Base-by-base conservation (phyloP, 2,888 invertebrate species). In the Ectemnius continuus region DNA sequence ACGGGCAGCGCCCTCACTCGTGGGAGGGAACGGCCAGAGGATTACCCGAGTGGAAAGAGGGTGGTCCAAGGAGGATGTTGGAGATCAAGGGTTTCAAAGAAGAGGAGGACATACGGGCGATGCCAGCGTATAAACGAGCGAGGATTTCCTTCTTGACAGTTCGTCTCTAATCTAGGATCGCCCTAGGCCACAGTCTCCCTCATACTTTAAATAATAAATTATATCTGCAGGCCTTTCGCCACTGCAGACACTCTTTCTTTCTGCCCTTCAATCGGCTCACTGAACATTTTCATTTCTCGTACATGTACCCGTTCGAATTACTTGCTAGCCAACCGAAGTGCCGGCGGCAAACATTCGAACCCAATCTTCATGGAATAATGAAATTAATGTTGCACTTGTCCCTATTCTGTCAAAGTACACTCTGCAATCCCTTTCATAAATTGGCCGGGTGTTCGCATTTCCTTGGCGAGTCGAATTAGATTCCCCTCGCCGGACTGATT, bases 151-250 rank as follows among this genome's bases (percentile, higher is more conserved):
- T 68, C 69, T 68, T 76, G 80, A 83, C 85, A 86, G 82, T 86
- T 86, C 83, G 82, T 79, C 80, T 74, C 81, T 77, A 85, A 84
- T 80, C 70, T 68, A 73, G 62, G 77, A 81, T 74, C 70, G 86
- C 86, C 83, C 52, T 52, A 61, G 77, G 86, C 70, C 56, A 71
- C 52, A 62, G 67, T 60, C 52, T 36, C 36, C 61, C 70, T 79
- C 77, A 80, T 74, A 63, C 62, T 52, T 20, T 48, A 76, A 80
- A 70, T 69, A 74, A 74, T 61, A 67, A 67, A 77, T 80, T 70
- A 70, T 62, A 70, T 76, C 79, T 16, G 63, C 68, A 73, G 69
- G 70, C 57, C 2, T 16, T 52, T 14, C 52, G 0, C 47, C 16
- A 16, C 2, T 52, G 14, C 52, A 16, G n/a, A 14, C 52, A 16